Base-by-base conservation (phyloP, 2,113 vertebrate genomes). In the Poicephalus gulielmi region DNA sequence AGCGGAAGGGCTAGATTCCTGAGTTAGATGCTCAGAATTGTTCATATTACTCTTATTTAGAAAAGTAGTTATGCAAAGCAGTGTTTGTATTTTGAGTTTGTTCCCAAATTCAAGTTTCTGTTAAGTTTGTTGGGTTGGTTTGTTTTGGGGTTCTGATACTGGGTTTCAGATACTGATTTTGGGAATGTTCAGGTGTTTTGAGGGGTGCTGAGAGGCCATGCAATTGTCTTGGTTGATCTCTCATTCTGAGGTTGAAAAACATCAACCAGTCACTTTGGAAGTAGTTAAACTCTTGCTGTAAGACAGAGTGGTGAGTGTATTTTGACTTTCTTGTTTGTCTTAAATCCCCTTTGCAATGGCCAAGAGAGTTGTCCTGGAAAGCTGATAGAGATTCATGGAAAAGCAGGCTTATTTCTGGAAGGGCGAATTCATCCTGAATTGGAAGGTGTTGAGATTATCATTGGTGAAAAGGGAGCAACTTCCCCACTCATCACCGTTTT, bases 361-460 rank as follows among this genome's bases (percentile, higher is more conserved):
- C n/a, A 98, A 99, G 99, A 99, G 91, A 99, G 97, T 52, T 99
- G 99, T 94, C 99, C 99, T 3, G 99, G 99, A 68, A 99, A 98
- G 60, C 96, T 99, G 97, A 99, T 99, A 75, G 99, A 99, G 96
- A 99, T 99, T 69, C 95, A 97, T 0, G 99, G 99, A 41, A 99
- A 99, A 70, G 99, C 99, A 6, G 99, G 99, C 23, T 98, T 99
- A 24, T 99, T 99, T 96, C 96, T 99, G 70, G 98, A 99, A 93
- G 99, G 99, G 16, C 98, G 81, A 63, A 99, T 99, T 88, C 98
- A 98, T 33, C 99, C 99, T 3, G 98, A 98, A 81, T 89, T 99
- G 37, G 98, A 99, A 86, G 99, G 99, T 18, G 99, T 99, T 3
- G 99, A 99, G 98, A 99, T 99, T 68, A 98, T 99, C 81, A 99